Evolutionary conservation across 2,797 vertebrate genomes (phyloP), one percentile per base, ranked within the genome.

Genomic region (Hipposideros larvatus): DNA sequence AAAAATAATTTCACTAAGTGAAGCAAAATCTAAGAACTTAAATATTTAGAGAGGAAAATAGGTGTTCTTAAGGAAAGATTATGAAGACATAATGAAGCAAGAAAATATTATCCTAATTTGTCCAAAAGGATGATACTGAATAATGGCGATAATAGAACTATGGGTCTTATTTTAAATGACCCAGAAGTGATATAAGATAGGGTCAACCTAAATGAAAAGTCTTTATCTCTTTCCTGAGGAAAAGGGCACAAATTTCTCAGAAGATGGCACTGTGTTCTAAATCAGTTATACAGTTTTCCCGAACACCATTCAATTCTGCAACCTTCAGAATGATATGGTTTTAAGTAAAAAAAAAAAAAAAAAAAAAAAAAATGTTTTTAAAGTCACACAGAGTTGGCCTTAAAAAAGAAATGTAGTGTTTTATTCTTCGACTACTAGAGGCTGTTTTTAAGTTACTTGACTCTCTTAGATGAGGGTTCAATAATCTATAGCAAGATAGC

Each of bases 41-140:
- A 94, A 83, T 91, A 57, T 73, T 87, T 90, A 77, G 55, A 93
- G n/a, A 73, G 63, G 37, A 16, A 68, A 71, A 71, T 31, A 59
- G 48, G 24, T 93, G 8, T 91, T 91, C 34, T 71, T 91, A 65
- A 57, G 55, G 9, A 37, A 79, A 79, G 19, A 51, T 61, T 66
- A 15, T 68, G 37, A 92, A 85, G 65, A 82, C 5, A 55, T 24
- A 75, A 28, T 51, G 34, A 90, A 65, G 31, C 48, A 43, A 86
- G 37, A 90, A 43, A 87, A 79, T 41, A 46, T 63, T 66, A 71
- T 55, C 21, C 41, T 78, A 22, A 91, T 84, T 92, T 90, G 68
- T 91, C 26, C 31, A 28, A 65, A 78, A 87, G 78, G 57, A 61
- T 57, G 8, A 28, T 34, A n/a, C 53, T 63, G 31, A 93, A 34